phyloP scores from a whole-genome alignment of 2,797 vertebrate genomes.

The Synaphobranchus kaupii region DNA sequence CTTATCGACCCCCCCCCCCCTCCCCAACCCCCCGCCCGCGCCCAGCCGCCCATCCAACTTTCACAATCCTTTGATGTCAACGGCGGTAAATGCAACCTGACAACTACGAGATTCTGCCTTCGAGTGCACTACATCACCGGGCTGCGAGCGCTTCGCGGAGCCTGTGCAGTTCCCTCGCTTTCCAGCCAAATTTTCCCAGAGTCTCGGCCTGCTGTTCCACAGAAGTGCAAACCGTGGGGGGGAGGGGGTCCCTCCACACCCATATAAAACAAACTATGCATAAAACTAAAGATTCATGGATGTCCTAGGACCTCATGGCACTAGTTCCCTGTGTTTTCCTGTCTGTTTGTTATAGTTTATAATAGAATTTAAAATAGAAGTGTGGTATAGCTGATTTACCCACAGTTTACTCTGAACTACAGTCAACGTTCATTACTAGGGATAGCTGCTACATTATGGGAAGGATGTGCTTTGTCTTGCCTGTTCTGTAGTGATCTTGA shows the following conservation, averaged over 20 bases:
- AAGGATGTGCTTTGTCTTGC: no score
- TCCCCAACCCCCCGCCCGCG: background rate
- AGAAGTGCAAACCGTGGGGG: background rate
- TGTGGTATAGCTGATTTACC: no score
- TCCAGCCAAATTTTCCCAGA: background rate
- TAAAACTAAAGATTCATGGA: background rate
- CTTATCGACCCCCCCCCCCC: background rate
- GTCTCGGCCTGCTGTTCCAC: background rate
- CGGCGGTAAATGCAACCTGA: background rate
- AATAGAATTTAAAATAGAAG: no score
- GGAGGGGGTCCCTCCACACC: background rate
- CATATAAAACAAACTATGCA: background rate
- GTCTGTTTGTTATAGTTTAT: no score
- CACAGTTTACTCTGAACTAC: no score
- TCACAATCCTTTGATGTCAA: background rate
- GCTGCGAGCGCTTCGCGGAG: background rate
- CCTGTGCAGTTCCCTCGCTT: background rate
- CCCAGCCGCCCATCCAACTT: background rate
- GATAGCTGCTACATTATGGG: no score
- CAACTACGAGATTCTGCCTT: background rate
- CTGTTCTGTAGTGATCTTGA: no score
- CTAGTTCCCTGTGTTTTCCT: no score
- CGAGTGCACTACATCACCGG: background rate
- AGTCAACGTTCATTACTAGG: no score
- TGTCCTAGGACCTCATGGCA: no score